These are phyloP conservation scores for Neostethus bicornis DNA, from an alignment of 2,797 vertebrate genomes.

Conservation along the genomic window DNA sequence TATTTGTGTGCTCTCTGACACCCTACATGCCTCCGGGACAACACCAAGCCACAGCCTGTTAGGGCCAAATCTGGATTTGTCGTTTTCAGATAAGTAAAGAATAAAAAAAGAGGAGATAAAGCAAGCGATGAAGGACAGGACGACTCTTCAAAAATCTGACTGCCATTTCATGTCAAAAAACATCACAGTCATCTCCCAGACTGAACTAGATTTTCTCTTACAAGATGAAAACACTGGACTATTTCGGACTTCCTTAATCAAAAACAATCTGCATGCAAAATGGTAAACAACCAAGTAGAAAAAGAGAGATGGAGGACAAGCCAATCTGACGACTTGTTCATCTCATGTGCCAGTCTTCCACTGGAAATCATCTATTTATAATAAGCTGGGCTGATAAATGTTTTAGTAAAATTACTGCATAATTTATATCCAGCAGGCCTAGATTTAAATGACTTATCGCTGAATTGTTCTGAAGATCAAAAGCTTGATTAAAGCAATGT, in stretches of 20 bases:
- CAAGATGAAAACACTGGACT: conserved; percentile 49
- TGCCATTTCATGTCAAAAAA: conserved; percentile 62
- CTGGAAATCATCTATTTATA: conserved; percentile 83
- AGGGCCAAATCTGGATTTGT: conserved; percentile 76
- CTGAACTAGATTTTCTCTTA: conserved; percentile 42
- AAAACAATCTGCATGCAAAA: conserved; percentile 75
- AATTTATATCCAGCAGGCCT: conserved; percentile 82
- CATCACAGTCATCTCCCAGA: conserved; percentile 3
- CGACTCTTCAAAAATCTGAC: conserved; percentile 66
- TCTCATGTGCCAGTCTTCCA: conserved; percentile 78
- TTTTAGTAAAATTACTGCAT: conserved; percentile 86
- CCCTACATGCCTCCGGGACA: conserved; percentile 64
- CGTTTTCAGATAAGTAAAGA: conserved; percentile 71
- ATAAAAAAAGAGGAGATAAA: conserved; percentile 60
- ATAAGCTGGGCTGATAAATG: conserved; percentile 85
- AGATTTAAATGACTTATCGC: conserved; percentile 85
- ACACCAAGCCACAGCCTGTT: conserved; percentile 58
- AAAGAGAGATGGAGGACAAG: conserved; percentile 62
- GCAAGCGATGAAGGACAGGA: conserved; percentile 71
- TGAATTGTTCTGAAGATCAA: conserved; percentile 82
- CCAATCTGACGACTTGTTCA: conserved; percentile 78
- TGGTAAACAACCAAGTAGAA: conserved; percentile 78
- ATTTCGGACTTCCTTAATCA: conserved; percentile 60
- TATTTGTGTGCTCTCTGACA: conserved; percentile 69
- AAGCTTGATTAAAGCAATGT: conserved; percentile 82